Percentiles rank a stretch among this genome's conserved stretches.
Evolutionary conservation across 1,140 invertebrate genomes (phyloP).

Genomic region (Formica selysi): DNA sequence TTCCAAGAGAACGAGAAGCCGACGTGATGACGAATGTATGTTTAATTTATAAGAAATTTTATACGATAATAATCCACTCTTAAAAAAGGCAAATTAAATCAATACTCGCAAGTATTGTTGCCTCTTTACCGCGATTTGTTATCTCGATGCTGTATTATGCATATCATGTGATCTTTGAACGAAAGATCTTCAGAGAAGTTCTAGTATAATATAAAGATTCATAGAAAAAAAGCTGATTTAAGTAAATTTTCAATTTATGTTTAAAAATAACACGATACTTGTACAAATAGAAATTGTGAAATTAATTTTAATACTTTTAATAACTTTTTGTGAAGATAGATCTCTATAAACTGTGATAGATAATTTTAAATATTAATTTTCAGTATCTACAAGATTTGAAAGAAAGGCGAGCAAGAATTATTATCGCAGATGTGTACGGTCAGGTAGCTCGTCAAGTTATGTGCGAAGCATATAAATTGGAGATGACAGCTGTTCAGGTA

Average conservation of each 20-base stretch:
- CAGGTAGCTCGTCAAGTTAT: conserved; percentile 89
- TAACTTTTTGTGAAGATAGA: conserved; percentile 1
- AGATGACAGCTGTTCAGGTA: conserved; percentile 88
- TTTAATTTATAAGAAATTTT: neutral
- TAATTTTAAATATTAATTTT: conserved; percentile 69
- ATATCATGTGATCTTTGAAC: too few species aligned
- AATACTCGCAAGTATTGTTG: too few species aligned
- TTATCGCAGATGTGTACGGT: conserved; percentile 93
- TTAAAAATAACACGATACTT: neutral
- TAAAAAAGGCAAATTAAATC: too few species aligned
- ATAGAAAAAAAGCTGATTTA: too few species aligned
- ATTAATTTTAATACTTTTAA: neutral
- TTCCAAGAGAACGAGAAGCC: conserved; percentile 87
- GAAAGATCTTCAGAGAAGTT: too few species aligned
- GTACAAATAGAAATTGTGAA: neutral
- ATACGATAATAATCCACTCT: neutral
- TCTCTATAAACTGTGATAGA: conserved; percentile 18
- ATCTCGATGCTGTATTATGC: too few species aligned
- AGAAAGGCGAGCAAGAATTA: conserved; percentile 89
- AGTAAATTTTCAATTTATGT: neutral
- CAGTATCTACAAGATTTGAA: conserved; percentile 91
- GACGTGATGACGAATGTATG: conserved; percentile 86
- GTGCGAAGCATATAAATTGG: conserved; percentile 91
- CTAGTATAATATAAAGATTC: neutral
- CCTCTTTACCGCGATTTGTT: too few species aligned